Evolutionary conservation across 1,140 invertebrate genomes (phyloP).

Genomic region (Pseudomyrmex pallidus): DNA sequence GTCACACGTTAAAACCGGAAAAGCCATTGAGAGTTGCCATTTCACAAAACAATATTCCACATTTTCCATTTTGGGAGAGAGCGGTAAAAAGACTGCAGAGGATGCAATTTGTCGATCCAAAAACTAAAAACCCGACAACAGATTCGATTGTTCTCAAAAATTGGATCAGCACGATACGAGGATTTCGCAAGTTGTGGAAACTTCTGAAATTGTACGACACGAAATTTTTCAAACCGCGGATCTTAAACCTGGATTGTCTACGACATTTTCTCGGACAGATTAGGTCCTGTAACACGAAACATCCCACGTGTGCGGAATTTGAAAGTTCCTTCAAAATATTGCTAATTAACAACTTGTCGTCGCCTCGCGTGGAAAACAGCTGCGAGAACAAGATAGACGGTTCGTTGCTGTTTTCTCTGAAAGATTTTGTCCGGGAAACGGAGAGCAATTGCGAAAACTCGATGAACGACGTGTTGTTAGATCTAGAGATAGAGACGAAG

Average conservation of each 20-base stretch:
- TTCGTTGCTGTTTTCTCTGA: conserved; percentile 35
- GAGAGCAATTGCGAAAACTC: background rate
- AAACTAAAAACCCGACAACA: conserved; percentile 1
- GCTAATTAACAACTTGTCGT: conserved; percentile 22
- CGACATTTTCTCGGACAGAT: conserved; percentile 38
- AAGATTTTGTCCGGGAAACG: background rate
- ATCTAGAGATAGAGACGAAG: background rate
- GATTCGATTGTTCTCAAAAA: conserved; percentile 15
- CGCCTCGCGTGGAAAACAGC: conserved; percentile 15
- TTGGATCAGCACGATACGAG: conserved; percentile 40
- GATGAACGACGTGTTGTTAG: background rate
- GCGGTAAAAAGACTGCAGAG: conserved; percentile 17
- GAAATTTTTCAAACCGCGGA: conserved; percentile 23
- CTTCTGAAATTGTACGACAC: conserved; percentile 19
- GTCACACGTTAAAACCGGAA: conserved; percentile 42
- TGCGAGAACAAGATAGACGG: conserved; percentile 45
- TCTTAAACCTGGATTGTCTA: conserved; percentile 33
- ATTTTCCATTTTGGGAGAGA: conserved; percentile 31
- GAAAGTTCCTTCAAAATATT: conserved; percentile 41
- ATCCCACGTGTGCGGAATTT: conserved; percentile 46
- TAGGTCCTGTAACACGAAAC: background rate
- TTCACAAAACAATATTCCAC: conserved; percentile 28
- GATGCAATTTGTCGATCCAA: conserved; percentile 31
- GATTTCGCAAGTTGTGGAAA: conserved; percentile 38
- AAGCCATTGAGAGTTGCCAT: conserved; percentile 36